Evolutionary conservation across 2,797 vertebrate species (phyloP), one percentile per base, ranked within the genome.

Genomic region (Melanotaenia trifasciata): DNA sequence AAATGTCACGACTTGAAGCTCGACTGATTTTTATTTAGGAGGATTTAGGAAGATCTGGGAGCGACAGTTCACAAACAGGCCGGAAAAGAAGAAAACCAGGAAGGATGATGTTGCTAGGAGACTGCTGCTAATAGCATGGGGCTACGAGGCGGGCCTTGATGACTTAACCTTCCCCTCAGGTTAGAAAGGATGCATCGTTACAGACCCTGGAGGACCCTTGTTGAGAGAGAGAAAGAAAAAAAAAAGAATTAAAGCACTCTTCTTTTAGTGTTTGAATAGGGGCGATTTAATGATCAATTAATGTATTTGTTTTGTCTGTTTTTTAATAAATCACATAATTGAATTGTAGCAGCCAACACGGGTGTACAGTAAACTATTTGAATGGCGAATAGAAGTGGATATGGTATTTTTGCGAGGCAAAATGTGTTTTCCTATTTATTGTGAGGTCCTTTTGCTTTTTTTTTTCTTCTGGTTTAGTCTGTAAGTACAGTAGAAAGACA

Each of bases 381-480:
- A 87, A 75, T 57, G 72, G 72, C 78, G 72, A 51, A 51, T 90
- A 82, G 87, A 84, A 79, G 83, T 84, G 54, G 61, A 84, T 85
- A 74, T 79, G 87, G 84, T 87, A 30, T 77, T 92, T 93, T 92
- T 91, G 84, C 84, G 83, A 91, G 87, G 87, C 87, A 84, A 91
- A 85, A 86, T 89, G 84, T 90, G 84, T 87, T 92, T 92, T 92
- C 90, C 91, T 94, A 94, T 95, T 95, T 95, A 95, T 95, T 94
- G 89, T 93, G 88, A 90, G 84, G 88, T 92, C 76, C 78, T 90
- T 78, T 86, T 91, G 90, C 81, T 91, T 89, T 93, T 84, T 66
- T 84, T 83, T 80, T 57, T 81, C 65, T 84, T 87, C 76, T 79
- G 84, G 74, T 85, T 81, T 73, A 76, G 76, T 84, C 74, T 81